phyloP scores from a whole-genome alignment of 2,797 vertebrate species.

The Dendrocincla fuliginosa region DNA sequence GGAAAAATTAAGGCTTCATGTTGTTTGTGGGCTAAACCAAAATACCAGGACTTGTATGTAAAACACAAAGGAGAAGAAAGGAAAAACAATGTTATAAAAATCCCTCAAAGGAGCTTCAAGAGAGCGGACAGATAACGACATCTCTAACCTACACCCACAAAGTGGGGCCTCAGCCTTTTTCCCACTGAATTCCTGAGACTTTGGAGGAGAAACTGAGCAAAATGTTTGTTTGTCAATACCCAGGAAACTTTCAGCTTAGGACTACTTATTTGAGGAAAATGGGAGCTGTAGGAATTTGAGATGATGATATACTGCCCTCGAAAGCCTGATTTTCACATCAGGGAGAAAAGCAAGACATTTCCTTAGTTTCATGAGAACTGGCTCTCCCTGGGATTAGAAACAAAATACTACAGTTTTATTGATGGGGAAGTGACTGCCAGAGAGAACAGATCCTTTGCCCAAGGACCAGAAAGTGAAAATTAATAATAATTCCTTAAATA shows the following conservation, averaged over 20 bases:
- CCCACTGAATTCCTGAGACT: not conserved
- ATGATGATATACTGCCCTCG: not conserved
- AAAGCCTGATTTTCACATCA: not conserved
- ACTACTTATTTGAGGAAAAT: not conserved
- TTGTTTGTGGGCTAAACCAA: conserved; percentile 60
- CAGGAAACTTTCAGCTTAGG: not conserved
- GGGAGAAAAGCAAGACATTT: not conserved
- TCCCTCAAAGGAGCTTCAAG: not conserved
- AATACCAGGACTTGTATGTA: conserved; percentile 52
- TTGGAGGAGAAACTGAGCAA: not conserved
- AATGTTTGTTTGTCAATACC: not conserved
- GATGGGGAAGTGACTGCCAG: not conserved
- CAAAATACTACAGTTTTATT: not conserved
- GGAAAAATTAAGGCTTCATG: conserved; percentile 41
- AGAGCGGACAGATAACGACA: not conserved
- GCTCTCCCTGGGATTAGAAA: not conserved
- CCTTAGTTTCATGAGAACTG: not conserved
- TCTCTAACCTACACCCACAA: not conserved
- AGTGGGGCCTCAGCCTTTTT: not conserved
- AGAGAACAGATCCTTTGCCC: not conserved
- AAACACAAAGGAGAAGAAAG: conserved; percentile 44
- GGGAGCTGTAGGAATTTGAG: not conserved
- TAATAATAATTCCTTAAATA: not conserved
- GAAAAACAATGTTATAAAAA: conserved; percentile 36
- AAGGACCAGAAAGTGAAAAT: not conserved